Base-by-base conservation (phyloP, 1,140 invertebrate species). In the Parasteatoda tepidariorum region DNA sequence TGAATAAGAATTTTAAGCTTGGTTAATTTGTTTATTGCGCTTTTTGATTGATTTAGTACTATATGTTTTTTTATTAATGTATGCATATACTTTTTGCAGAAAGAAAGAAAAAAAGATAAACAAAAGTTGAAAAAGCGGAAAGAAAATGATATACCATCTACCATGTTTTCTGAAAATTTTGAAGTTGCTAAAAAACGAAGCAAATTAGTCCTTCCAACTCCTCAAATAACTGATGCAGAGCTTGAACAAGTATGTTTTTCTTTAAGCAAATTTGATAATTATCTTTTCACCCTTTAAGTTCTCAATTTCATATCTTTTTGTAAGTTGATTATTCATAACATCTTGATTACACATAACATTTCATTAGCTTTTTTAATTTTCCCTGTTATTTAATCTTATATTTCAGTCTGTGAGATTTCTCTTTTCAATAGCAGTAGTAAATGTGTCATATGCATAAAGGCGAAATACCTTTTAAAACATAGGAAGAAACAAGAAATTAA, bases 151-250 rank as follows among this genome's bases (percentile, higher is more conserved):
- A 93, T 99, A 84, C 97, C 98, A 0, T 92, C 94, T 85, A 94
- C 95, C 1, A 96, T 99, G 92, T 90, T 98, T 31, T 93, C 95
- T 87, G 86, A 67, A 34, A 94, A 94, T 84, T 93, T 96, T 86
- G 97, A 98, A 88, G 97, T 97, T 0, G 92, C 95, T 0, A 93
- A 94, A 79, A 99, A 99, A 89, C 91, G 98, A 67, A 98, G 96
- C 86, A 99, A 99, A 89, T 90, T 99, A 18, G 97, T 99, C 15
- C 88, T 99, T 41, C 98, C 98, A 7, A 93, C 95, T 84, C 98
- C 98, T 2, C 98, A 99, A 90, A 98, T 99, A 66, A 96, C 97
- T 0, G 98, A 99, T 86, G 87, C 88, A 22, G 92, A 93, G 84
- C 85, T 93, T 28, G 92, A 93, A 89, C 93, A 94, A 89, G 92